Evolutionary conservation across 2,888 invertebrate genomes (phyloP).

Genomic region (Stomorhina lunata): DNA sequence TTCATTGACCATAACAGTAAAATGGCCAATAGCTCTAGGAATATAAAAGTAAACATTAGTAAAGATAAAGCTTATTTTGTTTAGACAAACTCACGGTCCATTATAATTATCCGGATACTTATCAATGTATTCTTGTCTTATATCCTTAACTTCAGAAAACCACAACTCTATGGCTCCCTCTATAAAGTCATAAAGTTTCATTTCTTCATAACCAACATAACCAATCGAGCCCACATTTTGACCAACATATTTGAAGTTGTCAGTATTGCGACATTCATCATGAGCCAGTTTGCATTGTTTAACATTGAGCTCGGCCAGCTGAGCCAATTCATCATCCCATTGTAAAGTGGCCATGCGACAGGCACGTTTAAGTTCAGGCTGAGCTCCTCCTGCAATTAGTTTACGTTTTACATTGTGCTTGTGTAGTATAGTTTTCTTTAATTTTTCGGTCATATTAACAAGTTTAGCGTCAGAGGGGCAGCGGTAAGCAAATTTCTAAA

Average conservation of each 20-base stretch:
- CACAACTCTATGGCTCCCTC: conserved; percentile 67
- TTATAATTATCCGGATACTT: conserved; percentile 65
- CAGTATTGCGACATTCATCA: conserved; percentile 72
- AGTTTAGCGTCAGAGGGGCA: no score
- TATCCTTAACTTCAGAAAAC: conserved; percentile 70
- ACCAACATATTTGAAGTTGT: conserved; percentile 69
- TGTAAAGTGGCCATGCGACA: conserved; percentile 73
- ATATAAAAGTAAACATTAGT: not conserved
- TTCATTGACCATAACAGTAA: conserved; percentile 71
- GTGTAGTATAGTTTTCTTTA: no score
- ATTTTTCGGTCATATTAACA: no score
- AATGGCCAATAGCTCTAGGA: conserved; percentile 70
- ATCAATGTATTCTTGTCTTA: conserved; percentile 61
- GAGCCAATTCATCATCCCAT: conserved; percentile 73
- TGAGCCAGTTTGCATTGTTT: conserved; percentile 70
- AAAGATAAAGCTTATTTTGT: not conserved
- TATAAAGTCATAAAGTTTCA: not conserved
- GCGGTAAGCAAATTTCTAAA: no score
- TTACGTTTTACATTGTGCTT: conserved; percentile 59
- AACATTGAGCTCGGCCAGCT: conserved; percentile 71
- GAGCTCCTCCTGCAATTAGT: conserved; percentile 49
- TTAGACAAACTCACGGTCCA: conserved; percentile 16
- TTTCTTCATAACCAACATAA: not conserved
- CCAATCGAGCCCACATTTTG: conserved; percentile 70
- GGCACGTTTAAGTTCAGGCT: conserved; percentile 59